A percentile compares a stretch with the other conserved stretches of the same genome.
Evolutionary conservation across 2,888 invertebrate genomes (phyloP).

Genomic region (Ochropacha duplaris): DNA sequence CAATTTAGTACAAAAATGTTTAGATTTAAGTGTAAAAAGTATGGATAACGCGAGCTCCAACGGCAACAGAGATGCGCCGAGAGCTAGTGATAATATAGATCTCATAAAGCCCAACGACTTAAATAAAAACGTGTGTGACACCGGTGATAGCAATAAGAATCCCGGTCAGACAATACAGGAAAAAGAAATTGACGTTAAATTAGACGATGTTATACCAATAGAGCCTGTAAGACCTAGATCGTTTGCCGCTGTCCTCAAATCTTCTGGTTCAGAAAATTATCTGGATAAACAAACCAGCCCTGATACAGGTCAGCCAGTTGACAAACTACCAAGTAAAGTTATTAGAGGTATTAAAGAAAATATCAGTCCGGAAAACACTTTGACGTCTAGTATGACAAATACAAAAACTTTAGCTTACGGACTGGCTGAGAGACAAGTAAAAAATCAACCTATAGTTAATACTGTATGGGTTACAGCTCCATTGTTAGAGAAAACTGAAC

Average conservation of each 20-base stretch:
- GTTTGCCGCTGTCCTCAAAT: conserved; percentile 73
- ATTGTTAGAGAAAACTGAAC: conserved; percentile 42
- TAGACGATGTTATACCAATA: conserved; percentile 38
- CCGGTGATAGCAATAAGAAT: conserved; percentile 31
- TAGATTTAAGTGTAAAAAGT: conserved; percentile 73
- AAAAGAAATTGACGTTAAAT: conserved; percentile 19
- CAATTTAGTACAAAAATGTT: conserved; percentile 75
- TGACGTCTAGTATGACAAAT: conserved; percentile 70
- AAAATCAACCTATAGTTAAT: conserved; percentile 44
- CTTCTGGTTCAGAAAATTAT: conserved; percentile 71
- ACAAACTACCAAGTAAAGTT: conserved; percentile 80
- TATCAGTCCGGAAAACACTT: conserved; percentile 84
- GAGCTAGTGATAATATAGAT: conserved; percentile 65
- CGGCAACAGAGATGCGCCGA: conserved; percentile 32
- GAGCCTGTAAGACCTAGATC: conserved; percentile 62
- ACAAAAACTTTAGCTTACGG: conserved; percentile 67
- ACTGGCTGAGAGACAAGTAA: conserved; percentile 54
- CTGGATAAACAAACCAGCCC: conserved; percentile 68
- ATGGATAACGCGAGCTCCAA: conserved; percentile 45
- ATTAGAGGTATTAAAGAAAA: conserved; percentile 85
- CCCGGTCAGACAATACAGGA: conserved; percentile 8
- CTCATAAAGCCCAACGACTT: conserved; percentile 72
- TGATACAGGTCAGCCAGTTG: conserved; percentile 65
- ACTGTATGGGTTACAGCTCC: conserved; percentile 48
- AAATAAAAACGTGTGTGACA: conserved; percentile 48